Base-by-base conservation (phyloP, 2,888 invertebrate species). In the Sisyra nigra region DNA sequence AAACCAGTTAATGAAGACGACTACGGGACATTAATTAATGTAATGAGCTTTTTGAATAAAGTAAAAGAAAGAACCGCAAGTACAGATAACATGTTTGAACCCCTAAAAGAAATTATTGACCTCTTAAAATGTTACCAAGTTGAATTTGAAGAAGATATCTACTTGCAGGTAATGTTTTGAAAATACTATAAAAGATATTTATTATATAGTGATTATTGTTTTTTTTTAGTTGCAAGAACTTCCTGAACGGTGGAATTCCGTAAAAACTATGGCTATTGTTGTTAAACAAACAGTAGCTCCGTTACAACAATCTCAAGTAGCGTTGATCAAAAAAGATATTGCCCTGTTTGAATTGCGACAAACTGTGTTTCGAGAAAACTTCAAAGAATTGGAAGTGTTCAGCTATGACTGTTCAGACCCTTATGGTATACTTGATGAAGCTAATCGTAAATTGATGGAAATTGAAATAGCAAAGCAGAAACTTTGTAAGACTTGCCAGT, bases 31-130 rank as follows among this genome's bases (percentile, higher is more conserved):
- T 66, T 96, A 2, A 67, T 94, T 2, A 71, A 74, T 42, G 80
- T 91, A 33, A 89, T 96, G 76, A 76, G 81, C 9, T 81, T 85
- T 49, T 66, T 96, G 34, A 76, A 76, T 48, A 68, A 71, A 53
- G 76, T 82, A n/a, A 75, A 81, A 52, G 92, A 93, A 48, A 70
- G 80, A 11, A 81, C 82, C 50, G 67, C 71, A 33, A 68, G 74
- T 24, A 91, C 91, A 1, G 91, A 92, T 51, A 72, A 71, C 33
- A 88, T 92, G 85, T 94, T 94, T 58, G 87, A 85, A 24, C 91
- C 92, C 0, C 64, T 93, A 1, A 77, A 82, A 47, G 81, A 86
- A 51, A 87, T 85, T 35, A 87, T 93, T 40, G 81, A 88, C 46
- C 67, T 93, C 7, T 69, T 94, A 7, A 80, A 80, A 54, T 71